Evolutionary conservation across 1,140 invertebrate species (phyloP).

Genomic region (Drosophila ogumai): DNA sequence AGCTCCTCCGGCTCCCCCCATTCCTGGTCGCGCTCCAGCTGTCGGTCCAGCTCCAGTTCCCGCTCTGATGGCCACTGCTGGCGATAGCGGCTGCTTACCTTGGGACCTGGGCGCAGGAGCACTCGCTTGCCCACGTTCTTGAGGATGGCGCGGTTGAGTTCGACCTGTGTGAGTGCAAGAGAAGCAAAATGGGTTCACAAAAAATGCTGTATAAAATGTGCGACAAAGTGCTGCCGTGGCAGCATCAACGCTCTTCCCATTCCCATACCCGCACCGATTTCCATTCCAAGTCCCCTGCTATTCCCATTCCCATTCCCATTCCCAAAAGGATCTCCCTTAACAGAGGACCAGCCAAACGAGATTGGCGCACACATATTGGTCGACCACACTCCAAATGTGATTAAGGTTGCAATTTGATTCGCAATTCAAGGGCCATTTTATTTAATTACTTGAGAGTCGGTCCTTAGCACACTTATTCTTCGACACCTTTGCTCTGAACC

Average conservation of each 20-base stretch:
- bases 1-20: slow-evolving; percentile 40
- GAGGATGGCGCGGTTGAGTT: slow-evolving; percentile 86
- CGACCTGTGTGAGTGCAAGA: slow-evolving; percentile 77
- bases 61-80: slow-evolving; percentile 33
- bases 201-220: slow-evolving; percentile 44
- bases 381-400: slow-evolving; percentile 33
- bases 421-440: slow-evolving; percentile 9
- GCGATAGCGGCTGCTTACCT: slow-evolving; percentile 35
- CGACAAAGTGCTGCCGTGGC: slow-evolving; percentile 12
- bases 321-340: not conserved
- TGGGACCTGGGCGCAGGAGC: slow-evolving; percentile 36
- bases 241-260: not conserved
- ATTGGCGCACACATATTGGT: slow-evolving; percentile 20
- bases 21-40: slow-evolving; percentile 29
- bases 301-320: not conserved
- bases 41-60: slow-evolving; percentile 21
- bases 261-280: not conserved
- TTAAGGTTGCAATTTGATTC: slow-evolving; percentile 27
- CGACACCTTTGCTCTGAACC: not conserved
- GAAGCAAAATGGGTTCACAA: slow-evolving; percentile 56
- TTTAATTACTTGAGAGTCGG: slow-evolving; percentile 11
- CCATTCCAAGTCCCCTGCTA: not conserved
- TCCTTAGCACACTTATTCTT: not conserved
- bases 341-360: slow-evolving; percentile 12
- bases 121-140: slow-evolving; percentile 87